Conservation (phyloP, 2,888 invertebrate species). For the Cancer borealis region DNA sequence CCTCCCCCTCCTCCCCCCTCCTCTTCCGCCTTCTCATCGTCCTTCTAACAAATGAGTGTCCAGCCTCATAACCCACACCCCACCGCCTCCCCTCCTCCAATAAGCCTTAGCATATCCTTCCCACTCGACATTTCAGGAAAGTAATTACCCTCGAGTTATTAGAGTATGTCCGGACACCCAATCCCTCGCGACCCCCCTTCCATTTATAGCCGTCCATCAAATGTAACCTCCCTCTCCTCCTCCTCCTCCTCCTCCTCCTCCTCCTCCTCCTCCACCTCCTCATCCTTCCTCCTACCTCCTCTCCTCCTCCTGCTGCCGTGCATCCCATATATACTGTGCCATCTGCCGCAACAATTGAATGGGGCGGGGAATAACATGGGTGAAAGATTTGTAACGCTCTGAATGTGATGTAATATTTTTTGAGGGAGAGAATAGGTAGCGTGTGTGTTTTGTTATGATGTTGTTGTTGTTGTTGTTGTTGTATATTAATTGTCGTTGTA, state of each 20-base stretch:
- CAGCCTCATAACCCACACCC: too few species aligned
- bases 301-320: too few species aligned
- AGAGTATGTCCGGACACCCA: neutral
- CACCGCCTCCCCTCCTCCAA: neutral
- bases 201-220: conserved; percentile 5
- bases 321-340: neutral
- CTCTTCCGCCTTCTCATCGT: too few species aligned
- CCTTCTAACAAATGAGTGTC: too few species aligned
- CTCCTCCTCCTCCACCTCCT: too few species aligned
- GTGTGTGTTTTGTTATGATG: neutral
- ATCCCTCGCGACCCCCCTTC: conserved; percentile 5
- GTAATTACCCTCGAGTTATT: neutral
- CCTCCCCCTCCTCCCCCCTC: too few species aligned
- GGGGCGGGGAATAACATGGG: neutral
- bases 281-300: too few species aligned
- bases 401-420: neutral
- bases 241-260: too few species aligned
- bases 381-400: neutral
- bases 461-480: neutral
- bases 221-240: too few species aligned
- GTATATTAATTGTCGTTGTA: too few species aligned
- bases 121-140: neutral
- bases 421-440: neutral
- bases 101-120: conserved; percentile 3
- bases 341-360: conserved; percentile 20